These are phyloP conservation scores for Sternotherus odoratus DNA, from an alignment of 2,797 vertebrate genomes.

Conservation along the genomic window DNA sequence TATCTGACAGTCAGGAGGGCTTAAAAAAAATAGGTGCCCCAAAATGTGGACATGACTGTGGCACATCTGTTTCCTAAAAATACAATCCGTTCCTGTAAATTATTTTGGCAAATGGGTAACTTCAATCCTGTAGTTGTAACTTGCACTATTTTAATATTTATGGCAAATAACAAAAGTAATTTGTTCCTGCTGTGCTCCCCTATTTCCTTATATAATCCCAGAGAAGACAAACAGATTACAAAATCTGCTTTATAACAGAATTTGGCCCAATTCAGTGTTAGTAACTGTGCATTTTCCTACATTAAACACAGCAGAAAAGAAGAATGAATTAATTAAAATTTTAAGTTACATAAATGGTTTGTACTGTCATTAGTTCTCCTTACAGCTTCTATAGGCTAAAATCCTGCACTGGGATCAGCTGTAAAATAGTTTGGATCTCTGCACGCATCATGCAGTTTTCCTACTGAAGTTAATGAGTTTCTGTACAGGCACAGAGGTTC, in stretches of 20 bases:
- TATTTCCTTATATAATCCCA: neutral
- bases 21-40: neutral
- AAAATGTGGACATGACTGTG: neutral
- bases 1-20: fast-evolving
- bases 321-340: neutral
- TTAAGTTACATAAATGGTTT: neutral
- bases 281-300: neutral
- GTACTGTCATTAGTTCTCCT: neutral
- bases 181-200: neutral
- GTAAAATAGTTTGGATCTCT: neutral
- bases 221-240: neutral
- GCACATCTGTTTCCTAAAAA: neutral
- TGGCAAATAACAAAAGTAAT: neutral
- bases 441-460: neutral
- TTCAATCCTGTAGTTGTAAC: neutral
- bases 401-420: neutral
- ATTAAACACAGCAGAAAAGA: neutral
- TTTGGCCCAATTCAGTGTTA: neutral
- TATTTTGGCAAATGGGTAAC: neutral
- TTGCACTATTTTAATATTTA: neutral
- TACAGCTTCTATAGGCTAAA: neutral
- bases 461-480: neutral
- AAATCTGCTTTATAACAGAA: neutral
- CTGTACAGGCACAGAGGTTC: neutral
- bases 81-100: neutral